Evolutionary conservation across 2,888 invertebrate genomes (phyloP).

Genomic region (Limenitis camilla): DNA sequence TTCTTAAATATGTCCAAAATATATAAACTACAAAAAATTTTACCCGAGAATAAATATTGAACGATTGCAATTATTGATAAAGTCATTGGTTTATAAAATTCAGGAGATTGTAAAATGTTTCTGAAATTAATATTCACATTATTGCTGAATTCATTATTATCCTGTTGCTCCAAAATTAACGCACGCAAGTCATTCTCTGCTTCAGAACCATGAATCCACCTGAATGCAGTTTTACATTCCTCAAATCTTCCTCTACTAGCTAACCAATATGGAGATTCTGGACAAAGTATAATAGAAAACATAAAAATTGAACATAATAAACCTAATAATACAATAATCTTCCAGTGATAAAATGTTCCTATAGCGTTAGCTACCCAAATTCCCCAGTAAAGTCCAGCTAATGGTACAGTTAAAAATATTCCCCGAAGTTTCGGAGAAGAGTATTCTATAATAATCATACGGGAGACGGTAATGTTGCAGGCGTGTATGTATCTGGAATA

Average conservation of each 20-base stretch:
- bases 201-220: slow-evolving; percentile 39
- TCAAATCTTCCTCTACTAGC: slow-evolving; percentile 41
- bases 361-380: slow-evolving; percentile 35
- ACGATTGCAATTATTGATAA: slow-evolving; percentile 35
- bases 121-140: no score
- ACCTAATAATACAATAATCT: slow-evolving; percentile 28
- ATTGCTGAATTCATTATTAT: no score
- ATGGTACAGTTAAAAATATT: slow-evolving; percentile 31
- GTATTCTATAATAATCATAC: slow-evolving; percentile 32
- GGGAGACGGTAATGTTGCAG: slow-evolving; percentile 26
- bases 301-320: slow-evolving; percentile 3
- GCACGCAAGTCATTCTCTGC: slow-evolving; percentile 16
- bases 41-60: slow-evolving; percentile 43
- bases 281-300: slow-evolving; percentile 6
- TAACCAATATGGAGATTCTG: slow-evolving; percentile 38
- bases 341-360: slow-evolving; percentile 34
- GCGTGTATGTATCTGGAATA: background rate
- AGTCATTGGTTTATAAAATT: slow-evolving; percentile 41
- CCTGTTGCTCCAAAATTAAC: background rate
- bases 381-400: slow-evolving; percentile 33
- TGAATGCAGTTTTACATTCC: slow-evolving; percentile 36
- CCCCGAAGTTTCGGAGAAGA: slow-evolving; percentile 31
- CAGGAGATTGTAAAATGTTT: no score
- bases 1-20: slow-evolving; percentile 40
- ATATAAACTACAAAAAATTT: slow-evolving; percentile 40